Conservation (phyloP, 2,113 vertebrate genomes). For the Cyprinodon brontotheroides region DNA sequence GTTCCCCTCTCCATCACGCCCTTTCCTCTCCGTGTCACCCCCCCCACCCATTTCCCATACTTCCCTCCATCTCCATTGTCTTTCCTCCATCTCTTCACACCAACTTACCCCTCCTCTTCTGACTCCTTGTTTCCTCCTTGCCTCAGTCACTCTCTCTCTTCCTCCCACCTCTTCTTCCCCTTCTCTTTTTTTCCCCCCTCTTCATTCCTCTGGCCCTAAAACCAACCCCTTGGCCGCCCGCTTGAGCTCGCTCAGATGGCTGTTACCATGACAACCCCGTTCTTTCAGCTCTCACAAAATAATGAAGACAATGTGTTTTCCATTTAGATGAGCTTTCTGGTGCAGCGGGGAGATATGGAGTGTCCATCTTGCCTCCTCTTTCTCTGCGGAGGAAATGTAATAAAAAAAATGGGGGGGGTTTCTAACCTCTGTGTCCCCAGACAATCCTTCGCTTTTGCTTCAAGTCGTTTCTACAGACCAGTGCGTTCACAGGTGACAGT, state of each 20-base stretch:
- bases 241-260: slow-evolving; percentile 89
- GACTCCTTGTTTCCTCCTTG: slow-evolving; percentile 45
- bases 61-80: slow-evolving; percentile 57
- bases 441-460: slow-evolving; percentile 51
- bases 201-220: slow-evolving; percentile 82
- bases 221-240: slow-evolving; percentile 82
- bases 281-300: slow-evolving; percentile 98
- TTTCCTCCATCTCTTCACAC: slow-evolving; percentile 51
- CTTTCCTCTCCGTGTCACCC: too few species aligned
- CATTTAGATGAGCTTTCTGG: slow-evolving; percentile 99
- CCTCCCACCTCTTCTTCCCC: slow-evolving; percentile 12
- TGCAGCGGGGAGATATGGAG: slow-evolving; percentile 84
- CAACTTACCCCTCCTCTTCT: slow-evolving; percentile 16
- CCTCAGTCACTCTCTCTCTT: not conserved
- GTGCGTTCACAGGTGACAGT: slow-evolving; percentile 60
- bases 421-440: slow-evolving; percentile 60
- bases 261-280: slow-evolving; percentile 97
- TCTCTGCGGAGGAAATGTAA: slow-evolving; percentile 82
- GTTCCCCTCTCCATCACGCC: too few species aligned
- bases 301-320: slow-evolving; percentile 99
- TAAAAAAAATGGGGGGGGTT: slow-evolving; percentile 73
- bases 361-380: slow-evolving; percentile 88
- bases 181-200: slow-evolving; percentile 43
- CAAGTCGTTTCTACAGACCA: slow-evolving; percentile 28
- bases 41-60: slow-evolving; percentile 46